Base-by-base conservation (phyloP, 2,888 invertebrate genomes). In the Leptopilina drosophilae region DNA sequence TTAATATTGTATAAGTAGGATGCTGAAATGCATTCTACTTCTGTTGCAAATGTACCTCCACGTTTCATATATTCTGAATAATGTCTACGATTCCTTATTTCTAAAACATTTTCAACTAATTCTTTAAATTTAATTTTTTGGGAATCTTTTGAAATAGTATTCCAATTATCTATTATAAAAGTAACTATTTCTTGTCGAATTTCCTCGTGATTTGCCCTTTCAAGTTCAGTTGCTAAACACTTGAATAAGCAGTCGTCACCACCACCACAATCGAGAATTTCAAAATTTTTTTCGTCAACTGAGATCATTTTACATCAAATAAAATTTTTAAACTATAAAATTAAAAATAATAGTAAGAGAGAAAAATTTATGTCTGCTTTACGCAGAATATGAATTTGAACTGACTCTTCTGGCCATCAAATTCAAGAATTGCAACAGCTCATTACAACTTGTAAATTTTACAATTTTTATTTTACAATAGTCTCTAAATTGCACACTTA, bases 61-160 rank as follows among this genome's bases (percentile, higher is more conserved):
- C 14, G 64, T 62, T n/a, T 64, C 33, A 53, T 65, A 46, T 64
- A 64, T 14, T 33, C 40, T 14, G 64, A 26, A 33, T 64, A 64
- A 64, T 65, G 64, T 64, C 64, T 49, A 53, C 42, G 62, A 40
- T 76, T 62, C 42, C 64, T 59, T 12, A 26, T 81, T 85, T 84
- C 81, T 84, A 84, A 82, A 82, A 80, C 64, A 12, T 64, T 64
- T 64, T 64, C 14, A 64, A 33, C 40, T 4, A 64, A 33, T 12
- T 64, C 12, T 64, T 33, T 33, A 12, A 14, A 65, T 40, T 65
- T 14, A 7, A 6, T 14, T 40, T 14, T 65, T 7, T 5, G 9
- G 0, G 14, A 40, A 65, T 12, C 56, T 3, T 56, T 5, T 12
- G 1, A 5, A 56, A n/a, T 14, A 56, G 9, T 56, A n/a, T 56